Evolutionary conservation across 2,113 vertebrate species (phyloP).

Genomic region (Muscicapa adusta): DNA sequence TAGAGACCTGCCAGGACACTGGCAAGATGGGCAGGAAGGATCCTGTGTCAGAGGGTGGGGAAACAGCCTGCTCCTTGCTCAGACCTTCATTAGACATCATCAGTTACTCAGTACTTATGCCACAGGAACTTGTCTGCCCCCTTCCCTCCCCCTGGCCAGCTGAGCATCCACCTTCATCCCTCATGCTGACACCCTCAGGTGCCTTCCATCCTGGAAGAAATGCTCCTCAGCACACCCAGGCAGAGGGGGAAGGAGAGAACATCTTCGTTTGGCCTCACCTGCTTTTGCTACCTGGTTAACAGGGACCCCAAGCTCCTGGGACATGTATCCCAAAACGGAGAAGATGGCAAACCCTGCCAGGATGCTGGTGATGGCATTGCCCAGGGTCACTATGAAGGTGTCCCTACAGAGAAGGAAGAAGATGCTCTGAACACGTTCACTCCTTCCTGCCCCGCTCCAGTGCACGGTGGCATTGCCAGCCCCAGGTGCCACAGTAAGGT

Average conservation of each 20-base stretch:
- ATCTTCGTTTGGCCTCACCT: constrained; percentile 51
- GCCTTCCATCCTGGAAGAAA: background rate
- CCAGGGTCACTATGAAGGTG: constrained; percentile 82
- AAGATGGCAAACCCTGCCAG: constrained; percentile 83
- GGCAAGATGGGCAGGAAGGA: background rate
- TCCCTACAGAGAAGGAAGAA: constrained; percentile 59
- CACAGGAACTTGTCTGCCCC: fast-evolving
- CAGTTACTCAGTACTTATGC: background rate
- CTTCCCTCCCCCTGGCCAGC: background rate
- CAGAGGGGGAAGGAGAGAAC: background rate
- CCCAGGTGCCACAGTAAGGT: background rate
- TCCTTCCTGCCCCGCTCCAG: background rate
- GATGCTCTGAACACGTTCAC: background rate
- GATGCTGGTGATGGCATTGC: constrained; percentile 82
- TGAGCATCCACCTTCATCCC: background rate
- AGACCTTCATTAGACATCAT: background rate
- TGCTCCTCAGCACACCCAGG: background rate
- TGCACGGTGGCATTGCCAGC: background rate
- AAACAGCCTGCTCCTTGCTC: background rate
- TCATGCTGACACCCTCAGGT: background rate
- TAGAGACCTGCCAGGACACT: background rate
- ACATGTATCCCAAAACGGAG: constrained; percentile 83
- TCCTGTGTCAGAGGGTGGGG: background rate
- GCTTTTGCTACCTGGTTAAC: constrained; percentile 83
- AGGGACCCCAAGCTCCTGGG: constrained; percentile 79